phyloP scores from a whole-genome alignment of 2,888 invertebrate species.

The Marronus borbonicus region DNA sequence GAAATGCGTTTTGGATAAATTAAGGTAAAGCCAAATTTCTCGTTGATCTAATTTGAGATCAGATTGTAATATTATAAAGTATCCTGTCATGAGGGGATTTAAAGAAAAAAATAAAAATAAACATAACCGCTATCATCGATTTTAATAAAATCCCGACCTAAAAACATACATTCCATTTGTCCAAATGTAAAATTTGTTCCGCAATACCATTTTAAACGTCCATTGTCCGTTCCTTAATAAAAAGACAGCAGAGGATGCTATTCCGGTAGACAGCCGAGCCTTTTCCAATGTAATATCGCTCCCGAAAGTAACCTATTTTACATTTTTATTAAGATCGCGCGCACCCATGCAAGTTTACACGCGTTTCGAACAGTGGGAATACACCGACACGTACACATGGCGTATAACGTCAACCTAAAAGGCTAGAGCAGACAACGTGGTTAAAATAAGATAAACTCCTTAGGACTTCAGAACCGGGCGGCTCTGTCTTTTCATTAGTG shows the following conservation, averaged over 20 bases:
- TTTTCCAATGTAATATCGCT: constrained; percentile 34
- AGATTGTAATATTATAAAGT: too few relatives aligned
- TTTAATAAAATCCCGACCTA: constrained; percentile 2
- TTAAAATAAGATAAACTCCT: constrained; percentile 29
- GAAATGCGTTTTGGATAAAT: too few relatives aligned
- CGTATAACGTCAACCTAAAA: too few relatives aligned
- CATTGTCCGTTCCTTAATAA: constrained; percentile 33
- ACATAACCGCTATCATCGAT: not conserved
- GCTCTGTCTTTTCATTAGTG: not conserved
- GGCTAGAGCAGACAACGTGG: not conserved
- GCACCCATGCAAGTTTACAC: constrained; percentile 12
- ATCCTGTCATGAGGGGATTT: too few relatives aligned
- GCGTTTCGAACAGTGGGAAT: constrained; percentile 12
- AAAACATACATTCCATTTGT: not conserved
- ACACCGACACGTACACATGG: not conserved
- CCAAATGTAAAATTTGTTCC: constrained; percentile 4
- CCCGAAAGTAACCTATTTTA: constrained; percentile 25
- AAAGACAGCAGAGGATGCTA: not conserved
- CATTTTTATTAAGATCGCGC: constrained; percentile 41
- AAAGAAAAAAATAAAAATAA: too few relatives aligned
- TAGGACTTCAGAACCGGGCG: not conserved
- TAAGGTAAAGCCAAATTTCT: too few relatives aligned
- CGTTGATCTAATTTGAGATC: too few relatives aligned
- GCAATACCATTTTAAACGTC: not conserved
- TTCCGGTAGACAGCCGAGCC: not conserved